A percentile compares a stretch with the other conserved stretches of the same genome.
Conservation (phyloP, 2,888 invertebrate species). For the Tholera decimalis region DNA sequence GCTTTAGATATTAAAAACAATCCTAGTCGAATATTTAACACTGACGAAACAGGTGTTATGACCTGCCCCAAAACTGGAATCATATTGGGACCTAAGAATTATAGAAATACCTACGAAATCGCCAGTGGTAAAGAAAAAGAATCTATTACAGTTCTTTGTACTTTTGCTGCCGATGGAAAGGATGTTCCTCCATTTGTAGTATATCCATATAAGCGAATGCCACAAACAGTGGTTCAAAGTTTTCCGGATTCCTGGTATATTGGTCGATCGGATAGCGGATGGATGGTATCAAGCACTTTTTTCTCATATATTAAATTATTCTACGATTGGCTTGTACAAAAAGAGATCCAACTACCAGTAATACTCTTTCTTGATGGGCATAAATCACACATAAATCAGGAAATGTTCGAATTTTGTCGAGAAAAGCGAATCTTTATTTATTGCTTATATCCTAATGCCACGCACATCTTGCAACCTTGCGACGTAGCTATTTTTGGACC, state of each 20-base stretch:
- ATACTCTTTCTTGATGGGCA: constrained; percentile 45
- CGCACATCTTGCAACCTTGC: constrained; percentile 38
- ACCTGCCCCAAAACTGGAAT: constrained; percentile 33
- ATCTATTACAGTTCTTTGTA: constrained; percentile 29
- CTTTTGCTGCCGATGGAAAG: constrained; percentile 25
- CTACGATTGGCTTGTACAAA: constrained; percentile 29
- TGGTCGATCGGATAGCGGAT: constrained; percentile 35
- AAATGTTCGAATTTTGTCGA: constrained; percentile 33
- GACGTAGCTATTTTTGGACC: background rate
- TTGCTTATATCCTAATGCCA: constrained; percentile 37
- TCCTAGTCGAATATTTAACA: constrained; percentile 24
- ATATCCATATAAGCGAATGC: constrained; percentile 29
- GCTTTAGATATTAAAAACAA: constrained; percentile 15
- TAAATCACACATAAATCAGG: constrained; percentile 34
- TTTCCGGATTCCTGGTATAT: constrained; percentile 32
- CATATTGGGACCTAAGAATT: constrained; percentile 33
- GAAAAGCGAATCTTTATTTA: constrained; percentile 31
- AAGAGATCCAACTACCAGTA: constrained; percentile 31
- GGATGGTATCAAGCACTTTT: constrained; percentile 36
- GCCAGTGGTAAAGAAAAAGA: constrained; percentile 32
- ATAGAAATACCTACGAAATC: constrained; percentile 22
- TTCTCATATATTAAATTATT: constrained; percentile 33
- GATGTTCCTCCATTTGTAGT: constrained; percentile 32
- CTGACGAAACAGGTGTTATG: constrained; percentile 33
- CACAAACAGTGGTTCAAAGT: constrained; percentile 20